phyloP scores from a whole-genome alignment of 2,797 vertebrate species.

The Poecile montanus region DNA sequence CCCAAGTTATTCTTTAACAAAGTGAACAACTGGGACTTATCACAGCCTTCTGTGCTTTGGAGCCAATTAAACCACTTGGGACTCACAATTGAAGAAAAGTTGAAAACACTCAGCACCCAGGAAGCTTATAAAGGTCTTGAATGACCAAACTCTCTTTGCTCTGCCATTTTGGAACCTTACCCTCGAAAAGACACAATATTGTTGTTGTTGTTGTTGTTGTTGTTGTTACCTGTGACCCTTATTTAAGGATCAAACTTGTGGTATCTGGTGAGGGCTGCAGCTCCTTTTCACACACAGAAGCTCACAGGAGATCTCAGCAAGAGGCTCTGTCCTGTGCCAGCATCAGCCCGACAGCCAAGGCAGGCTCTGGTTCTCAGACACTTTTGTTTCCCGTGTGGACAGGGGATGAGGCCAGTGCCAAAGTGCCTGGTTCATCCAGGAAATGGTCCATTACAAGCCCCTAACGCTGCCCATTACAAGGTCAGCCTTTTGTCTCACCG shows the following conservation, averaged over 20 bases:
- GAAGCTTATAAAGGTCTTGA: background rate
- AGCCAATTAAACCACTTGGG: background rate
- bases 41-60: background rate
- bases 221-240: background rate
- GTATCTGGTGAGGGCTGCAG: background rate
- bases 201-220: background rate
- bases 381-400: background rate
- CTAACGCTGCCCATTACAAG: background rate
- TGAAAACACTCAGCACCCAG: background rate
- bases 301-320: background rate
- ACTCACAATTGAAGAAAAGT: background rate
- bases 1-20: background rate
- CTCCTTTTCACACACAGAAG: background rate
- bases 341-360: rapidly evolving
- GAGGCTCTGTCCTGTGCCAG: background rate
- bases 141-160: background rate
- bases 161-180: background rate
- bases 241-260: background rate
- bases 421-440: background rate
- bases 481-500: background rate
- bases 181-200: background rate
- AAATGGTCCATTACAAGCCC: background rate
- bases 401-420: background rate
- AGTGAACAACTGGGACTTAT: background rate
- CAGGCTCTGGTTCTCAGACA: background rate